phyloP scores from a whole-genome alignment of 2,797 vertebrate species.

The Enteromius unitaeniatus region DNA sequence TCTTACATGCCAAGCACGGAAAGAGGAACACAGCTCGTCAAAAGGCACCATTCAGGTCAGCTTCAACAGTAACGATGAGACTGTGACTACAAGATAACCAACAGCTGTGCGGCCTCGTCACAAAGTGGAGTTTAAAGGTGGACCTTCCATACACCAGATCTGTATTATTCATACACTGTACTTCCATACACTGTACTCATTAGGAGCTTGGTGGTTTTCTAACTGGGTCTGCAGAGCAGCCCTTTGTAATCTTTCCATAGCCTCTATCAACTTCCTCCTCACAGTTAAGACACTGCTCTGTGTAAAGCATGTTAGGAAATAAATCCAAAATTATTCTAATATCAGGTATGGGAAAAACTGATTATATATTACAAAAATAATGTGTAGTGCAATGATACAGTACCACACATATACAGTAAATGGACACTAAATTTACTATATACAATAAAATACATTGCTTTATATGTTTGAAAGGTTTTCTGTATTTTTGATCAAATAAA shows the following conservation, averaged over 20 bases:
- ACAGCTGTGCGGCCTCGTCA: neutral
- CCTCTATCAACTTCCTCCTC: neutral
- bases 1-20: slow-evolving; percentile 62
- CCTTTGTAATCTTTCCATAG: neutral
- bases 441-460: neutral
- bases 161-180: too few relatives aligned
- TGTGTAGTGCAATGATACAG: neutral
- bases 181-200: neutral
- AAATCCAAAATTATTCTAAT: neutral
- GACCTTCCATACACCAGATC: neutral
- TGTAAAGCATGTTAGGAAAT: neutral
- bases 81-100: neutral
- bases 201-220: neutral
- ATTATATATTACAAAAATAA: neutral
- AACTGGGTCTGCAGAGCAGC: neutral
- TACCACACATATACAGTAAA: neutral
- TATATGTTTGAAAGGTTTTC: neutral
- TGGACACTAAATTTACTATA: neutral
- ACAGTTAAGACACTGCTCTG: neutral
- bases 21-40: slow-evolving; percentile 22
- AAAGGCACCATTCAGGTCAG: slow-evolving; percentile 41
- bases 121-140: neutral
- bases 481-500: too few relatives aligned
- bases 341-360: neutral
- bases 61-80: slow-evolving; percentile 60